These are phyloP conservation scores for Pterostichus madidus DNA, from an alignment of 2,888 invertebrate species.

Conservation along the genomic window DNA sequence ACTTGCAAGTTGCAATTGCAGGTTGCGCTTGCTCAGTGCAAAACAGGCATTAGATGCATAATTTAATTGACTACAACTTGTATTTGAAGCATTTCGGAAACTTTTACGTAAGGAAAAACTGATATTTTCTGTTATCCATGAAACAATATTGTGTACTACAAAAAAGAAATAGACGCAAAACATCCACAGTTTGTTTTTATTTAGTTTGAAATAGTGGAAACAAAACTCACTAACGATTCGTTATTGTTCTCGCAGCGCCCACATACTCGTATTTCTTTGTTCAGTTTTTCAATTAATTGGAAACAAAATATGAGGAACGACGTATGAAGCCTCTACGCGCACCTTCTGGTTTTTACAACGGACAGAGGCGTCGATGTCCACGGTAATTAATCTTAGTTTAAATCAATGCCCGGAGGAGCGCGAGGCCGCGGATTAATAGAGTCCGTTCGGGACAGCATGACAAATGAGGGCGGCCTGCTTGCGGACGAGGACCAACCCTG, in stretches of 20 bases:
- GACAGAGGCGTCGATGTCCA: constrained; percentile 35
- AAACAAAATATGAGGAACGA: constrained; percentile 5
- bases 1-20: no score
- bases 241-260: not conserved
- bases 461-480: constrained; percentile 57
- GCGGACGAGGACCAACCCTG: constrained; percentile 48
- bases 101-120: no score
- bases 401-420: constrained; percentile 67
- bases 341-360: constrained; percentile 40
- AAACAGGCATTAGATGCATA: no score
- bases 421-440: constrained; percentile 67
- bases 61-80: no score
- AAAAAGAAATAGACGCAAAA: no score
- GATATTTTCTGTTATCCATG: no score
- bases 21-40: no score
- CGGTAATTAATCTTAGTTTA: constrained; percentile 69
- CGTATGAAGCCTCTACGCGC: not conserved
- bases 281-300: not conserved
- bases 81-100: no score
- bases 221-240: no score
- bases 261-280: not conserved
- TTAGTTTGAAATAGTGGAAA: no score
- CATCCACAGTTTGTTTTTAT: no score
- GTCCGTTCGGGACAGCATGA: constrained; percentile 65
- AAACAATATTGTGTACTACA: no score